phyloP scores from a whole-genome alignment of 2,888 invertebrate species.

The Cartodere bifasciata region DNA sequence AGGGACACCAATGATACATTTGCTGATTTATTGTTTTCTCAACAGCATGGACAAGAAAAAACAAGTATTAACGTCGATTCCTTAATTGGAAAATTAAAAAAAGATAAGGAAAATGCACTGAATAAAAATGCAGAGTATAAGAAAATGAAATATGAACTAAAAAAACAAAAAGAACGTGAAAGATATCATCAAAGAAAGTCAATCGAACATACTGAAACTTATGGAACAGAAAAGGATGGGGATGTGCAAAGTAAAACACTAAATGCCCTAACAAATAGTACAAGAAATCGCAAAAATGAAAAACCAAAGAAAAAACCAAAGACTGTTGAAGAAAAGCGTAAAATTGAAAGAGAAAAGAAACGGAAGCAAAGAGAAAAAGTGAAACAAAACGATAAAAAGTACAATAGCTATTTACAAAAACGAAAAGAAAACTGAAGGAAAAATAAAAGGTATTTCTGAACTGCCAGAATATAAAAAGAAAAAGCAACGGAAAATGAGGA shows the following conservation, averaged over 20 bases:
- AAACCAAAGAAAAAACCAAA: neutral
- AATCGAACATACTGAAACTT: too few relatives aligned
- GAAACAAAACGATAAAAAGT: slow-evolving; percentile 1
- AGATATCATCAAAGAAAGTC: too few relatives aligned
- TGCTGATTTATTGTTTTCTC: too few relatives aligned
- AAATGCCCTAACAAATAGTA: neutral
- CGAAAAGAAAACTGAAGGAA: slow-evolving; percentile 1
- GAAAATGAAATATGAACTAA: neutral
- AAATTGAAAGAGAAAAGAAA: slow-evolving; percentile 1
- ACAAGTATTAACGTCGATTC: too few relatives aligned
- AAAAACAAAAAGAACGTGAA: neutral
- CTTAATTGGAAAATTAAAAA: too few relatives aligned
- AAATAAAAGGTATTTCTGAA: slow-evolving; percentile 1
- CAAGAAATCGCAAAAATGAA: neutral
- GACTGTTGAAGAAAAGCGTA: neutral
- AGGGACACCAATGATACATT: too few relatives aligned
- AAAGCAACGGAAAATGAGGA: slow-evolving; percentile 1
- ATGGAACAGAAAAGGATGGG: neutral
- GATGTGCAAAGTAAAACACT: neutral
- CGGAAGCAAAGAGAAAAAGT: neutral
- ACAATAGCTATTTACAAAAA: neutral
- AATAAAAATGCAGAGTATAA: slow-evolving; percentile 1
- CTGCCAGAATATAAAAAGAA: neutral
- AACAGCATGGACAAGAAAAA: too few relatives aligned
- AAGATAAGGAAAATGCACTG: neutral